A percentile compares a stretch with the other conserved stretches of the same genome.
phyloP scores from a whole-genome alignment of 2,113 vertebrate genomes.

The Anarrhichthys ocellatus region DNA sequence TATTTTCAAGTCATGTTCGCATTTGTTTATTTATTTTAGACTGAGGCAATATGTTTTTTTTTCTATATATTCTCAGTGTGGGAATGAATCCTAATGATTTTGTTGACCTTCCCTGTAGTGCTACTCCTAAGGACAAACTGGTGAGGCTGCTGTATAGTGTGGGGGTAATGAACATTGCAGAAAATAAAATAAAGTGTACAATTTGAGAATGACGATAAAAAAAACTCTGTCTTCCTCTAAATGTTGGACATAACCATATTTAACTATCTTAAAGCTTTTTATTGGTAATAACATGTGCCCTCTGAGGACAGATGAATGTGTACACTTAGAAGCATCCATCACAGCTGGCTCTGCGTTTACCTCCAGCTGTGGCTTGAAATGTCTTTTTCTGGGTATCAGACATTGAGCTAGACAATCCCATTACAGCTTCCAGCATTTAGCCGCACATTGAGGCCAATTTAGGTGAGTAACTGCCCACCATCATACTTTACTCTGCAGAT shows the following conservation, averaged over 20 bases:
- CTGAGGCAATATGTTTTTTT: not conserved
- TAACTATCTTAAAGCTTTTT: slow-evolving; percentile 40
- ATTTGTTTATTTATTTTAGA: not conserved
- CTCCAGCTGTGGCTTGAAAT: slow-evolving; percentile 57
- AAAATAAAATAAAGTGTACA: not conserved
- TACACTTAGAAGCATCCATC: slow-evolving; percentile 40
- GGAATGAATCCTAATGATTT: not conserved
- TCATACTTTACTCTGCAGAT: slow-evolving; percentile 36
- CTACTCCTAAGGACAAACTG: not conserved
- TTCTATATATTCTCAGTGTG: not conserved
- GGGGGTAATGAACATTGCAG: not conserved
- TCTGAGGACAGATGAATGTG: slow-evolving; percentile 19
- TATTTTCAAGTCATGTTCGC: not conserved
- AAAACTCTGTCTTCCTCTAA: not conserved
- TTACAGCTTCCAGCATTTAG: slow-evolving; percentile 54
- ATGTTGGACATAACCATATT: slow-evolving; percentile 22
- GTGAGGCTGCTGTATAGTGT: not conserved
- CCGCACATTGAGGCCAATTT: slow-evolving; percentile 44
- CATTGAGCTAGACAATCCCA: slow-evolving; percentile 56
- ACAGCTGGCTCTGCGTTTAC: slow-evolving; percentile 16
- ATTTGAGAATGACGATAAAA: not conserved
- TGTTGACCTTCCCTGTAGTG: not conserved
- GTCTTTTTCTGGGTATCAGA: slow-evolving; percentile 51
- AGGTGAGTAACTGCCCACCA: slow-evolving; percentile 51
- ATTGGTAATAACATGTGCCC: slow-evolving; percentile 35